These are phyloP conservation scores for Folsomia manolachei DNA, from an alignment of 2,888 invertebrate species.

Conservation along the genomic window DNA sequence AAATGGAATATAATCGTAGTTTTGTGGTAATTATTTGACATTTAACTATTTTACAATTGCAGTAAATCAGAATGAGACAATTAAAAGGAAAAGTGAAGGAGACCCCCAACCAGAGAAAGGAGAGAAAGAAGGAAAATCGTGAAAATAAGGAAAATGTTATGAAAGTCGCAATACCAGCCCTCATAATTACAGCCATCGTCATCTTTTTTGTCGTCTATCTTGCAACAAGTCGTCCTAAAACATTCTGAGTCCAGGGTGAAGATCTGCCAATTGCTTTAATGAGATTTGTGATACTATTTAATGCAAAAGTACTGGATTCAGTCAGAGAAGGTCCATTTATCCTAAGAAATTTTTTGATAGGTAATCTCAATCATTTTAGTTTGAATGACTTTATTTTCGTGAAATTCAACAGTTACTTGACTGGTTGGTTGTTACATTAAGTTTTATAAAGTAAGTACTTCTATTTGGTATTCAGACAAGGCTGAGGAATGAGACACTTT, in stretches of 20 bases:
- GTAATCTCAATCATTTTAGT: too few relatives aligned
- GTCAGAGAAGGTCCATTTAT: too few relatives aligned
- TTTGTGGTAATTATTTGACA: too few relatives aligned
- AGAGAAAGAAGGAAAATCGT: conserved; percentile 78
- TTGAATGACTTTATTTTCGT: not conserved
- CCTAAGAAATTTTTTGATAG: too few relatives aligned
- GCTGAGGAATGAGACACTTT: not conserved
- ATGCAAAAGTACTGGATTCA: too few relatives aligned
- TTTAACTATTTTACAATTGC: too few relatives aligned
- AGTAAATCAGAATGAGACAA: conserved; percentile 77
- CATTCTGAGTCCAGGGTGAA: conserved; percentile 19
- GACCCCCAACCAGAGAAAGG: conserved; percentile 76
- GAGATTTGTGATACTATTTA: not conserved
- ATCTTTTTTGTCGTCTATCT: conserved; percentile 61
- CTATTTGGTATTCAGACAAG: not conserved
- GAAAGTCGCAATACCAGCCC: conserved; percentile 71
- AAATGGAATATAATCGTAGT: too few relatives aligned
- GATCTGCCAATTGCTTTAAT: not conserved
- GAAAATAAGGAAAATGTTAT: conserved; percentile 75
- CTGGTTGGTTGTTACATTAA: not conserved
- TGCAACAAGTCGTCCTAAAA: conserved; percentile 37
- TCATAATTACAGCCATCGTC: conserved; percentile 64
- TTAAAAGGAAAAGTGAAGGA: conserved; percentile 75
- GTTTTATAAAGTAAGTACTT: not conserved
- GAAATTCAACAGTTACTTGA: not conserved